phyloP scores from a whole-genome alignment of 2,797 vertebrate genomes.

The Oceanodroma leucorhoa region DNA sequence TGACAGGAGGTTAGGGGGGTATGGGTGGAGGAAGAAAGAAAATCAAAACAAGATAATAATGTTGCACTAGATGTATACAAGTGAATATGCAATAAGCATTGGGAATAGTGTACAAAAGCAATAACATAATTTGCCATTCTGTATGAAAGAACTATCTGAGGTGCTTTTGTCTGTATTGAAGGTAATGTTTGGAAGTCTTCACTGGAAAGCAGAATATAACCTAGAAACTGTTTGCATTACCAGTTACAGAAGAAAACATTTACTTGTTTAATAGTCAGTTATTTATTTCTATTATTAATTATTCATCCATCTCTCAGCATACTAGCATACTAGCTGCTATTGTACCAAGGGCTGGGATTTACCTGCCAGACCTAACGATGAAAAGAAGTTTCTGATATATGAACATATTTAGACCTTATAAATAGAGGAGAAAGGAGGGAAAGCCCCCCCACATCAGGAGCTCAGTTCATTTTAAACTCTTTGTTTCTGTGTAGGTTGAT shows the following conservation, averaged over 20 bases:
- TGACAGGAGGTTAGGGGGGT: conserved; percentile 50
- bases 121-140: conserved; percentile 69
- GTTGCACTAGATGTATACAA: conserved; percentile 61
- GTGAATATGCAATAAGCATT: conserved; percentile 68
- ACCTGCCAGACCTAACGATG: not conserved
- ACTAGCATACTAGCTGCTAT: not conserved
- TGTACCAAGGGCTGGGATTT: conserved; percentile 22
- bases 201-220: conserved; percentile 39
- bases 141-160: conserved; percentile 61
- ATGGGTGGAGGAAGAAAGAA: conserved; percentile 47
- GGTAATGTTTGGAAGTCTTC: conserved; percentile 43
- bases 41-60: conserved; percentile 62
- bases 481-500: not conserved
- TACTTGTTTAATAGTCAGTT: conserved; percentile 64
- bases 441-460: not conserved
- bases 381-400: not conserved
- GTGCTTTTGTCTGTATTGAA: conserved; percentile 35
- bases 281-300: conserved; percentile 68
- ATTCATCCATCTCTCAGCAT: conserved; percentile 44
- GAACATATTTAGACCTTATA: not conserved
- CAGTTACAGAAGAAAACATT: conserved; percentile 63
- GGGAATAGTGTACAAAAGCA: conserved; percentile 67
- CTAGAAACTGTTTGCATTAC: conserved; percentile 49
- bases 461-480: not conserved
- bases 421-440: not conserved